Percentiles rank a stretch among this genome's conserved stretches.
These are phyloP conservation scores for Meandrusa payeni DNA, from an alignment of 2,888 invertebrate species.

Conservation along the genomic window DNA sequence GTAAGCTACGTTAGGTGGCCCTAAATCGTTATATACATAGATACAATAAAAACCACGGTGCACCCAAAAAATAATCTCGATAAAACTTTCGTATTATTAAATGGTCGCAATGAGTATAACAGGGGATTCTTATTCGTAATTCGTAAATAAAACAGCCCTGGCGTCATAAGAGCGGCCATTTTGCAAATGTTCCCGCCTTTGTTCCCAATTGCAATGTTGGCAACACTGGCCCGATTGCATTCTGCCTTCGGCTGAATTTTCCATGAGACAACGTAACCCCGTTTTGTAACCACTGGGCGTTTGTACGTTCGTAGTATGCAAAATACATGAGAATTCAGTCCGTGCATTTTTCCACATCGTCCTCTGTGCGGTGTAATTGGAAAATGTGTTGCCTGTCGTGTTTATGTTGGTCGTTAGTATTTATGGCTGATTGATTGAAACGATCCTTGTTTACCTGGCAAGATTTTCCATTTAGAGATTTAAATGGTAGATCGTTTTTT, in stretches of 20 bases:
- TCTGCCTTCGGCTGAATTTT: constrained; percentile 70
- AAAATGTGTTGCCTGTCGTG: constrained; percentile 49
- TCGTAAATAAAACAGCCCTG: too few relatives aligned
- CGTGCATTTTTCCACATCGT: constrained; percentile 60
- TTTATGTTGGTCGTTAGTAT: not conserved
- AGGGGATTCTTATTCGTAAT: too few relatives aligned
- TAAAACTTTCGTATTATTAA: too few relatives aligned
- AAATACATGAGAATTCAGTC: constrained; percentile 72
- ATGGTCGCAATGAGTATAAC: too few relatives aligned
- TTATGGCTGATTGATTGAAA: not conserved
- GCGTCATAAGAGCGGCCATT: constrained; percentile 31
- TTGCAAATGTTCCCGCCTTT: constrained; percentile 36
- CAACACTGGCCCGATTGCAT: constrained; percentile 69
- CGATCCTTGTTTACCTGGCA: not conserved
- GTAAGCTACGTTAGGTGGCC: too few relatives aligned
- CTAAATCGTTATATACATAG: too few relatives aligned
- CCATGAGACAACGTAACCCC: constrained; percentile 49
- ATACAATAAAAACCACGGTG: too few relatives aligned
- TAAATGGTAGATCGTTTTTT: too few relatives aligned
- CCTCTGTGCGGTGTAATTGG: constrained; percentile 64
- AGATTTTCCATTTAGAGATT: not conserved
- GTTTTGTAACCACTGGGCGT: constrained; percentile 67
- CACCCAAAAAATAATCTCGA: too few relatives aligned
- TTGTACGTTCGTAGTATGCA: constrained; percentile 68
- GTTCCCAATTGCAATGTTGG: constrained; percentile 46